Evolutionary conservation across 1,140 invertebrate genomes (phyloP), one percentile per base, ranked within the genome.

Genomic region (Pseudomyrmex cubaensis): DNA sequence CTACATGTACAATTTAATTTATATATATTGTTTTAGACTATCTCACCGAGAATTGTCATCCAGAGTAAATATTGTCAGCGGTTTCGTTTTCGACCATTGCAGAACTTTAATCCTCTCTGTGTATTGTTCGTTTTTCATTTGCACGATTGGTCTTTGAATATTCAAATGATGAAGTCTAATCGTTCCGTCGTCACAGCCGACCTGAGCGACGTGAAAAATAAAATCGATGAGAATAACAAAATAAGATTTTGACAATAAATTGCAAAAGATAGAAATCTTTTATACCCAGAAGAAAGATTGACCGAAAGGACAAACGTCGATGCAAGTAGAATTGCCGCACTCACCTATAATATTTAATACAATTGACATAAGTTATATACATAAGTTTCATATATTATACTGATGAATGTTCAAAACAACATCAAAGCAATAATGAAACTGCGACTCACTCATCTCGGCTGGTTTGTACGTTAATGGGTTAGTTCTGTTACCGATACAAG

Each of bases 71-170:
- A 96, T 94, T 13, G 95, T 95, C 82, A 95, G 94, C 13, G 95
- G 95, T 52, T 95, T 95, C 25, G 95, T 95, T 50, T 93, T 94
- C 8, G 96, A 96, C 96, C 96, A 96, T 80, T 95, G 94, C 17
- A 96, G 89, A 50, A 87, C 91, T 85, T 90, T 92, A 17, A 96
- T 93, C 13, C 93, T 88, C 0, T 92, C 85, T 5, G 50, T 87
- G 82, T 85, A 90, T 22, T 92, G 86, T 82, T 91, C 91, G 20
- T 91, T 89, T 85, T 90, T 93, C 46, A 94, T 93, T 57, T 95
- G 94, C 22, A 96, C 90, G 72, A 96, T 90, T 9, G 96, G 95
- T 63, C 92, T 93, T 50, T 95, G 94, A 85, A 92, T 80, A 50
- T 90, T 91, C 15, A 91, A 90, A 2, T 90, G 93, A 92, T 95